phyloP scores from a whole-genome alignment of 2,888 invertebrate genomes.

The Synanthedon formicaeformis region DNA sequence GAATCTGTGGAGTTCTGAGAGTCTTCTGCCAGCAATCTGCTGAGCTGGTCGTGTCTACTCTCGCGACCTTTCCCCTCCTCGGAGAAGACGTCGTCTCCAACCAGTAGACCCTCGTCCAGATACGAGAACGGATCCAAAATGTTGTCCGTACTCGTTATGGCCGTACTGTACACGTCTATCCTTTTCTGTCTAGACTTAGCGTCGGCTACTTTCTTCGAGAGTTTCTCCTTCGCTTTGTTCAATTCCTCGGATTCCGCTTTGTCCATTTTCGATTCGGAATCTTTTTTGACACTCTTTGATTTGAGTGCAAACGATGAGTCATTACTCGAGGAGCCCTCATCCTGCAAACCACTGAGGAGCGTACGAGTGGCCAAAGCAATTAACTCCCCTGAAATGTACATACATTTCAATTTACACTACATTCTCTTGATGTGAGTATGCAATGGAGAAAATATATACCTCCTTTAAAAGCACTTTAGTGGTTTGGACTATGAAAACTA shows the following conservation, averaged over 20 bases:
- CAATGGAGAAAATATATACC: too few species aligned
- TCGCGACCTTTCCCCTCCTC: constrained; percentile 15
- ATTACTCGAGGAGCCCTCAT: constrained; percentile 66
- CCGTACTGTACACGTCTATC: constrained; percentile 68
- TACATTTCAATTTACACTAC: too few species aligned
- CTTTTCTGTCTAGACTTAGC: constrained; percentile 51
- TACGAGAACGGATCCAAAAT: constrained; percentile 67
- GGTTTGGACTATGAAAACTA: too few species aligned
- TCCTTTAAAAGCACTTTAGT: too few species aligned
- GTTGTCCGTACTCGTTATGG: constrained; percentile 63
- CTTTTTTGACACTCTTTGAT: constrained; percentile 36
- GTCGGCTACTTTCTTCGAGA: constrained; percentile 55
- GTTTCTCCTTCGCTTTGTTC: constrained; percentile 53
- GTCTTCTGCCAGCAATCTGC: constrained; percentile 47
- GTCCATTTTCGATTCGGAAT: constrained; percentile 33
- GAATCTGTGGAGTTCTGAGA: constrained; percentile 36
- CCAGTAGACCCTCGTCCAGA: constrained; percentile 59
- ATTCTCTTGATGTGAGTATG: too few species aligned
- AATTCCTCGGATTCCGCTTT: constrained; percentile 49
- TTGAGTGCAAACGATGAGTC: constrained; percentile 61
- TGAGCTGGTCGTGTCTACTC: constrained; percentile 40
- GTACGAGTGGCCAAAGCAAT: constrained; percentile 46
- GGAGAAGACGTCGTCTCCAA: constrained; percentile 53
- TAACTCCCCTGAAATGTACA: too few species aligned
- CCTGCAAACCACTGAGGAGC: constrained; percentile 63